phyloP scores from a whole-genome alignment of 2,113 vertebrate species.

The Egretta garzetta region DNA sequence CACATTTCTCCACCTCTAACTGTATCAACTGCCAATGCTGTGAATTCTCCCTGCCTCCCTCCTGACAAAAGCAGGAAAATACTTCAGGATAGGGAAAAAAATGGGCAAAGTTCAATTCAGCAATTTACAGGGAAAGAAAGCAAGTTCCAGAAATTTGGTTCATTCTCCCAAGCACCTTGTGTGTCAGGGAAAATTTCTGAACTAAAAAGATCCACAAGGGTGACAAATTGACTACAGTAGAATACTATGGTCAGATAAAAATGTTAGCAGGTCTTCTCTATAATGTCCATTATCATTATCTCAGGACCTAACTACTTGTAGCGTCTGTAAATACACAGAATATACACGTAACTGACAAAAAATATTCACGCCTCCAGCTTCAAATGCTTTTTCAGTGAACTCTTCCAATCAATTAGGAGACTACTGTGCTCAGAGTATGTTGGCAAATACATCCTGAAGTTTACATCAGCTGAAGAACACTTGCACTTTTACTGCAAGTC shows the following conservation, averaged over 20 bases:
- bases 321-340: neutral
- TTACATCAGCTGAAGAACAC: neutral
- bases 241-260: neutral
- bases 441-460: neutral
- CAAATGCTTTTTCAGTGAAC: neutral
- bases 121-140: neutral
- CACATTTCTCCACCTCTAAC: neutral
- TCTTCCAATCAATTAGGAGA: neutral
- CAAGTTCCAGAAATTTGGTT: neutral
- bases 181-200: neutral
- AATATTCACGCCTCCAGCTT: neutral
- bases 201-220: neutral
- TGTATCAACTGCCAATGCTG: neutral
- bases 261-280: neutral
- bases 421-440: neutral
- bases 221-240: neutral
- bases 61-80: constrained; percentile 39
- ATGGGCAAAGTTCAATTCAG: neutral
- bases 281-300: neutral
- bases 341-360: neutral
- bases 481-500: neutral
- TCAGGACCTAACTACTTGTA: neutral
- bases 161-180: constrained; percentile 14
- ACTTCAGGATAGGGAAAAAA: neutral
- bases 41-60: neutral